Evolutionary conservation across 1,140 invertebrate genomes (phyloP), one percentile per base, ranked within the genome.

Genomic region (Acromyrmex echinatior): DNA sequence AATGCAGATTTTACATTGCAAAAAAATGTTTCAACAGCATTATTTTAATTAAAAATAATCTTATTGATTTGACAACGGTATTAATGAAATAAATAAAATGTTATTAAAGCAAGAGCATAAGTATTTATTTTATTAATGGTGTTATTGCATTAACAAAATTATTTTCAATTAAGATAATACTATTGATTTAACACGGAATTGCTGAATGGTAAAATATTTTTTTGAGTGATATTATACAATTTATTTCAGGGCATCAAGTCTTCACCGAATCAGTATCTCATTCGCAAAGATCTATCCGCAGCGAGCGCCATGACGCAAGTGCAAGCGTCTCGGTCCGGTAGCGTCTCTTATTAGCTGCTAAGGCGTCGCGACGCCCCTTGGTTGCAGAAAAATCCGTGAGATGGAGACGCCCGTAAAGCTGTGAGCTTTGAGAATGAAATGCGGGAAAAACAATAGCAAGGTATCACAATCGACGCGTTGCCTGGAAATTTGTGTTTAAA

Each of bases 321-420:
- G 89, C 79, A 90, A 65, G 87, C 82, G 39, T 77, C 31, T 14
- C 31, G 62, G 7, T 79, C 35, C 71, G 65, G 12, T 77, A 74
- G 88, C 87, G 91, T 92, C 91, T 90, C 91, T 94, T 93, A 95
- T 94, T 94, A 94, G 93, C 94, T 80, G 90, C 92, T 91, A 94
- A 94, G 93, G 93, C 94, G 93, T 94, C 93, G 92, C 93, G 94
- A 93, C 93, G 94, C 92, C 39, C 39, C 90, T 88, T 92, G 92
- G 90, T 95, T 95, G 86, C 88, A 93, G 93, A 94, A 94, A 94
- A 93, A 92, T 94, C 94, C 94, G 94, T 91, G 91, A 95, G 94
- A 95, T 95, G 94, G 94, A 91, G 94, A 93, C 93, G 91, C 92
- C 78, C 76, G 91, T 90, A 88, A 90, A 93, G 77, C 70, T 84